Base-by-base conservation (phyloP, 1,140 invertebrate genomes). In the Medauroidea extradentata region DNA sequence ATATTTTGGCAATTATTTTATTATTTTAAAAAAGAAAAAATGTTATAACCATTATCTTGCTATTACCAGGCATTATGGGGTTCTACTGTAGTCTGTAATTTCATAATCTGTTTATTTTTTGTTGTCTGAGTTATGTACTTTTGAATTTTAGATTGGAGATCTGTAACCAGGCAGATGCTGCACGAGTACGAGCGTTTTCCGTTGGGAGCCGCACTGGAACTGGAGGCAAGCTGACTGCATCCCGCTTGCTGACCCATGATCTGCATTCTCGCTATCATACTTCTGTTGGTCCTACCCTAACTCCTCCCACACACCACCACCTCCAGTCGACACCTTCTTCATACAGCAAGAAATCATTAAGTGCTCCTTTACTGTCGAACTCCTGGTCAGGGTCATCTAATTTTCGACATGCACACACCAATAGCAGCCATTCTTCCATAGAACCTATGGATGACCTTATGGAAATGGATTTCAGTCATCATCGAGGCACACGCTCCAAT, bases 401-500 rank as follows among this genome's bases (percentile, higher is more conserved):
- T 74, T 75, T n/a, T 73, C 76, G 14, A 57, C 76, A 50, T 27
- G 76, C 4, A 76, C 75, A 2, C 73, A 72, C 58, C 76, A 4
- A 34, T 11, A 83, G 80, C 69, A 80, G 80, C 43, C 82, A 83
- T 60, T 81, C 81, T 62, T 85, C 83, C n/a, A 75, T 79, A 16
- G 83, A 85, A 56, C 80, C 83, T 0, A 85, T 87, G 75, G 86
- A 86, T 53, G 87, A 91, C 74, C 78, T 89, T 43, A 89, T 91
- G 87, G 88, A 89, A 73, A 79, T 91, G 54, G 89, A 91, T 71
- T 91, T 90, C 67, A 84, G 21, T 14, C 27, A 29, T 19, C 21
- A 53, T 53, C 29, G 29, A 7, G 29, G 29, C 29, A 34, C 29
- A 7, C 29, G 29, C 11, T 34, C 29, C 11, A n/a, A n/a, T n/a